These are phyloP conservation scores for Gavialis gangeticus DNA, from an alignment of 2,113 vertebrate species.

Conservation along the genomic window DNA sequence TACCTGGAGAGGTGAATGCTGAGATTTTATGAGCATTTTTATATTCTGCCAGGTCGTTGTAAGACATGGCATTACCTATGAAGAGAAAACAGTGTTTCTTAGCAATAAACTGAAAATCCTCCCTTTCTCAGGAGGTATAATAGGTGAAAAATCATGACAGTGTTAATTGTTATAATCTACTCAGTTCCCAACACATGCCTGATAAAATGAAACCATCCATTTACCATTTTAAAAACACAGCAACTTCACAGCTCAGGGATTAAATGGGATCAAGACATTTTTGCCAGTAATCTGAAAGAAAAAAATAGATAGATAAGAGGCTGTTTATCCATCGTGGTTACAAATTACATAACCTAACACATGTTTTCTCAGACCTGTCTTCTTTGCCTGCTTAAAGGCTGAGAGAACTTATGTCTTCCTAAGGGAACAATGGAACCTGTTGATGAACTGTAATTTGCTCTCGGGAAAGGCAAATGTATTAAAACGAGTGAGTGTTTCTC, in stretches of 20 bases:
- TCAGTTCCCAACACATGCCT: not conserved
- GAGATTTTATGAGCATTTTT: not conserved
- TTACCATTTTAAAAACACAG: not conserved
- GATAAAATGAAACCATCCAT: not conserved
- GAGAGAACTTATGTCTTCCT: not conserved
- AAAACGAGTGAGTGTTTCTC: not conserved
- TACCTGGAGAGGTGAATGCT: not conserved
- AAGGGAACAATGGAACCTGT: slow-evolving; percentile 25
- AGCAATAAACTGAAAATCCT: not conserved
- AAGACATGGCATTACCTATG: not conserved
- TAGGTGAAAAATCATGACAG: not conserved
- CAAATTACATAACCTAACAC: slow-evolving; percentile 18
- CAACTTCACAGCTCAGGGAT: not conserved
- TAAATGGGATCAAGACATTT: slow-evolving; percentile 4
- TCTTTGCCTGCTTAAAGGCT: slow-evolving; percentile 1
- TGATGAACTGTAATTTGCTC: slow-evolving; percentile 25
- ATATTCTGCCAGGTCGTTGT: not conserved
- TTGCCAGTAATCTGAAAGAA: not conserved
- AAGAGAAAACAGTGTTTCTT: not conserved
- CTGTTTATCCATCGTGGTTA: not conserved
- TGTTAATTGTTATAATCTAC: not conserved
- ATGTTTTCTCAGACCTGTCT: not conserved
- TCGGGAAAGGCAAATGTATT: not conserved
- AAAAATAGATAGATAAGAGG: not conserved
- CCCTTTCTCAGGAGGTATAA: not conserved